A percentile compares a stretch with the other conserved stretches of the same genome.
Evolutionary conservation across 2,797 vertebrate genomes (phyloP).

Genomic region (Aeoliscus strigatus): DNA sequence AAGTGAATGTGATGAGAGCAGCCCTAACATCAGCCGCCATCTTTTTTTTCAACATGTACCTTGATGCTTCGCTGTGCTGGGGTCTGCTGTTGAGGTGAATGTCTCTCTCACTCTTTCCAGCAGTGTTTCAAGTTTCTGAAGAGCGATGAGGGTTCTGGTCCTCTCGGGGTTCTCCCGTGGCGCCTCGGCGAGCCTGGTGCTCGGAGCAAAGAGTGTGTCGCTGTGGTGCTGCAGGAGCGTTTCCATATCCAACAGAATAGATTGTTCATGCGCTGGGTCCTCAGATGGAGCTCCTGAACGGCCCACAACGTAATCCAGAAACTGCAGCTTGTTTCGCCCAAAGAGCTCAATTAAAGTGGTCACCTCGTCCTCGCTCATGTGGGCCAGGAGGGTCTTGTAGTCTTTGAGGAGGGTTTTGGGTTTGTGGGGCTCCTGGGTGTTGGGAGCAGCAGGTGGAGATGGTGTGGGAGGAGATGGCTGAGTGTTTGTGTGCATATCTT

Average conservation of each 20-base stretch:
- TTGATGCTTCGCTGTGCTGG: slow-evolving; percentile 52
- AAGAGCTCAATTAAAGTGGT: slow-evolving; percentile 53
- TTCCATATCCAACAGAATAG: slow-evolving; percentile 65
- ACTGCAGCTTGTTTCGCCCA: slow-evolving; percentile 63
- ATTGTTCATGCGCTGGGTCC: slow-evolving; percentile 39
- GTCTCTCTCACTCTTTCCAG: slow-evolving; percentile 64
- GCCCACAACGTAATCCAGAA: slow-evolving; percentile 64
- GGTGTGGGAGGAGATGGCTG: slow-evolving; percentile 5
- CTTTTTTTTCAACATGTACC: slow-evolving; percentile 55
- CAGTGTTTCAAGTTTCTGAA: slow-evolving; percentile 69
- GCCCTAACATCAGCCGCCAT: not conserved
- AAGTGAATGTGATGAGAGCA: slow-evolving; percentile 4
- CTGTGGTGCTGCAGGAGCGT: slow-evolving; percentile 57
- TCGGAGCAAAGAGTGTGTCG: slow-evolving; percentile 30
- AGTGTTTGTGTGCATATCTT: not conserved
- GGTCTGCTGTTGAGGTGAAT: slow-evolving; percentile 47
- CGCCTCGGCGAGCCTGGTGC: too few species aligned
- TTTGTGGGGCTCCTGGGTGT: slow-evolving; percentile 14
- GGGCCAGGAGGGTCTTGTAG: slow-evolving; percentile 48
- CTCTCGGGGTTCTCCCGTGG: slow-evolving; percentile 47
- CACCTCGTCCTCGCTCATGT: slow-evolving; percentile 44
- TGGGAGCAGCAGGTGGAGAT: slow-evolving; percentile 7
- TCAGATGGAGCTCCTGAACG: slow-evolving; percentile 20
- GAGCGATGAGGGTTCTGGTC: slow-evolving; percentile 31
- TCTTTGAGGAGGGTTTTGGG: slow-evolving; percentile 28